Evolutionary conservation across 2,797 vertebrate genomes (phyloP).

Genomic region (Danionella dracula): DNA sequence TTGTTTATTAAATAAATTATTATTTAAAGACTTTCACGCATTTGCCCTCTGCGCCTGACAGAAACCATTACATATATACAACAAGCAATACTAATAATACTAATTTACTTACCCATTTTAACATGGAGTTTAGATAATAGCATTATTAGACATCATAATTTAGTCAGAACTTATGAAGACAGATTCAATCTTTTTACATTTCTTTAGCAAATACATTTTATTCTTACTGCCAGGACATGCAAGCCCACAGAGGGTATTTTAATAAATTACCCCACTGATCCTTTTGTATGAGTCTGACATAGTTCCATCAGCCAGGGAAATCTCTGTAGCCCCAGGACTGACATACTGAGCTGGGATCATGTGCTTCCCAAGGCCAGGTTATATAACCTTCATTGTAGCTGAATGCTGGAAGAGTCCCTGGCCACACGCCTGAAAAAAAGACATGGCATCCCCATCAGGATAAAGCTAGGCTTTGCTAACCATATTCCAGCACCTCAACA

Average conservation of each 20-base stretch:
- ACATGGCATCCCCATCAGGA: constrained; percentile 28
- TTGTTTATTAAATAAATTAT: no score
- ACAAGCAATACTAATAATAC: no score
- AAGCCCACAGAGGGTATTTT: constrained; percentile 54
- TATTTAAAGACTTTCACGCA: no score
- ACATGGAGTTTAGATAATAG: no score
- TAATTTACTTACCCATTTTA: no score
- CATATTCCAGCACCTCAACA: constrained; percentile 22
- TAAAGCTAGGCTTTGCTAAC: constrained; percentile 34
- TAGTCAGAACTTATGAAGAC: no score
- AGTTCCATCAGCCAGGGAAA: constrained; percentile 26
- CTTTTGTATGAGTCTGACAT: background rate
- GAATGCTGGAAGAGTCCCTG: constrained; percentile 11
- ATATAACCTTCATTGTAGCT: constrained; percentile 35
- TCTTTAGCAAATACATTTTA: constrained; percentile 50
- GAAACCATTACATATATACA: no score
- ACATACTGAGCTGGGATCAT: constrained; percentile 3
- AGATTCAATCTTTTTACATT: constrained; percentile 73
- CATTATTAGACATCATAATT: no score
- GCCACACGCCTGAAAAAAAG: constrained; percentile 21
- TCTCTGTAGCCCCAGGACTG: constrained; percentile 20
- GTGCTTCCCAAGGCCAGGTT: constrained; percentile 18
- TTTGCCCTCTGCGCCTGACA: no score
- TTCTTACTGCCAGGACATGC: background rate
- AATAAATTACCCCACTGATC: constrained; percentile 62